phyloP scores from a whole-genome alignment of 2,113 vertebrate species.

The Varanus salvator region DNA sequence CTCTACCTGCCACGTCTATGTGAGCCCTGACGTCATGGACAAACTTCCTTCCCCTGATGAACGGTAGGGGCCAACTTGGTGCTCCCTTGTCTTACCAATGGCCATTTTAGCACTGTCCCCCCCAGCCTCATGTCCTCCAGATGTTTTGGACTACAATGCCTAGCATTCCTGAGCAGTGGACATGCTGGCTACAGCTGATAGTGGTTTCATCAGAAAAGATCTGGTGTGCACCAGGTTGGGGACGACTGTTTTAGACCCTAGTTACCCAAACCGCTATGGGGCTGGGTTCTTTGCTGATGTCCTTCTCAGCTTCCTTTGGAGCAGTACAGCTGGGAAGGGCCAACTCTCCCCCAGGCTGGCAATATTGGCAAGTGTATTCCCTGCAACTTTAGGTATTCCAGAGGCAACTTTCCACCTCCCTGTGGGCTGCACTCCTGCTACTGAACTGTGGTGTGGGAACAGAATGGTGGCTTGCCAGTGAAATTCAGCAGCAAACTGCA shows the following conservation, averaged over 20 bases:
- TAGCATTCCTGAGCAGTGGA: no score
- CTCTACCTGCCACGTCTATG: constrained; percentile 92
- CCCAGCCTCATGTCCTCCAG: background rate
- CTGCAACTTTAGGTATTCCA: no score
- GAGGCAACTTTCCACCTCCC: no score
- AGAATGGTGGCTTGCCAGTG: no score
- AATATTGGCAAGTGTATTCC: background rate
- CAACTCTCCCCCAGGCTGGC: background rate
- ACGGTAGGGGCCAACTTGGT: constrained; percentile 72
- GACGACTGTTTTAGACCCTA: background rate
- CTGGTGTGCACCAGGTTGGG: no score
- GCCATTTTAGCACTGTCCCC: background rate
- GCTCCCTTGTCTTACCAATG: background rate
- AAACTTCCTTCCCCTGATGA: constrained; percentile 86
- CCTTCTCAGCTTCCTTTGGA: background rate
- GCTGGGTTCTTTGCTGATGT: background rate
- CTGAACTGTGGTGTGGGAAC: no score
- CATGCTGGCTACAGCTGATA: no score
- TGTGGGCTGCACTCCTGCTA: no score
- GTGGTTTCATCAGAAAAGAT: no score
- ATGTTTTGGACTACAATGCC: no score
- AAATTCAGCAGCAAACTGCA: no score
- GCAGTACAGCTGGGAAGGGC: background rate
- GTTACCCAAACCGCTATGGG: background rate
- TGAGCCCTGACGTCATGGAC: constrained; percentile 76